Evolutionary conservation across 2,888 invertebrate species (phyloP).

Genomic region (Xylocampa areola): DNA sequence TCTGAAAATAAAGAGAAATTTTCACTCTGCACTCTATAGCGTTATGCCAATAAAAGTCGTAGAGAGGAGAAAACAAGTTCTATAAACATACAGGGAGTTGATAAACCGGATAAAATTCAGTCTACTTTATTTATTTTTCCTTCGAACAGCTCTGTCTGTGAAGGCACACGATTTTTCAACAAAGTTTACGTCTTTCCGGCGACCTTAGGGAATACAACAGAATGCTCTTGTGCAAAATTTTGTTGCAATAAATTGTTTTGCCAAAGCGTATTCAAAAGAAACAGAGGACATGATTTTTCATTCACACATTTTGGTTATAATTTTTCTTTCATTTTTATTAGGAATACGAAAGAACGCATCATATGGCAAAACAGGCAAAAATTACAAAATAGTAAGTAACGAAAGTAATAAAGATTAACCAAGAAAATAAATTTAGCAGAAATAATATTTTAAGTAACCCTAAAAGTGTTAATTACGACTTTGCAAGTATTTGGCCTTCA

Average conservation of each 20-base stretch:
- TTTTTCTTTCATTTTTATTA: too few relatives aligned
- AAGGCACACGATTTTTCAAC: not conserved
- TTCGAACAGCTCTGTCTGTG: not conserved
- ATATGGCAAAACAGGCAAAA: not conserved
- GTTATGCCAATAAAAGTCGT: too few relatives aligned
- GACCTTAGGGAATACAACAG: not conserved
- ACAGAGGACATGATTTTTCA: not conserved
- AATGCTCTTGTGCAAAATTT: not conserved
- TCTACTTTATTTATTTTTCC: not conserved
- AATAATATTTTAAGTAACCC: not conserved
- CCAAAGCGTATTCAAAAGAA: not conserved
- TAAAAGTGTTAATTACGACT: conserved; percentile 33
- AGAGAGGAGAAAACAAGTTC: too few relatives aligned
- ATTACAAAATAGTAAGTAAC: not conserved
- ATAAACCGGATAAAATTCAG: conserved; percentile 4
- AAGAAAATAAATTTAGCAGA: too few relatives aligned
- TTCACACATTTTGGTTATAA: too few relatives aligned
- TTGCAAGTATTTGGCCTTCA: conserved; percentile 32
- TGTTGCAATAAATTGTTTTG: not conserved
- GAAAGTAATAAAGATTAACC: too few relatives aligned
- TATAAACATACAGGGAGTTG: not conserved
- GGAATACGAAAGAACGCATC: too few relatives aligned
- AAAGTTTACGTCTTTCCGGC: not conserved
- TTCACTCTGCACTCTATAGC: too few relatives aligned
- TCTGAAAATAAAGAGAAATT: too few relatives aligned